Percentiles rank a stretch among this genome's conserved stretches.
Evolutionary conservation across 2,797 vertebrate species (phyloP).

Genomic region (Syndactyla subalaris): DNA sequence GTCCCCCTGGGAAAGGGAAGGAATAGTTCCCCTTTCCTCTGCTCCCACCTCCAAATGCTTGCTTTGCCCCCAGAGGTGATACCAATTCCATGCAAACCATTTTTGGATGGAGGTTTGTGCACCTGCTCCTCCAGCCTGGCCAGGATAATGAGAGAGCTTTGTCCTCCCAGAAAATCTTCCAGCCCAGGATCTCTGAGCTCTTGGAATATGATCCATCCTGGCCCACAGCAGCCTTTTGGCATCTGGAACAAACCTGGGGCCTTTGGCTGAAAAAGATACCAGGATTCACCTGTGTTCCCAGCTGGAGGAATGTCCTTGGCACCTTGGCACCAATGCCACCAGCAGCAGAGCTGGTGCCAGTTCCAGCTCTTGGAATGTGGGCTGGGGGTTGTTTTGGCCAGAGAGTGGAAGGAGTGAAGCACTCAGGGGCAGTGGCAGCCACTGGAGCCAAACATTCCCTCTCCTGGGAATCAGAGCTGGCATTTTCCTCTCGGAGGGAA

Average conservation of each 20-base stretch:
- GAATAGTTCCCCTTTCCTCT: background rate
- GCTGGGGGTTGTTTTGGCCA: background rate
- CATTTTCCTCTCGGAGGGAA: background rate
- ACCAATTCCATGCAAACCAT: background rate
- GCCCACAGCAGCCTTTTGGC: background rate
- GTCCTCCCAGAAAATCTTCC: background rate
- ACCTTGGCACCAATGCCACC: background rate
- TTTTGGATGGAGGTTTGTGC: constrained; percentile 18
- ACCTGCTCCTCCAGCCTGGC: background rate
- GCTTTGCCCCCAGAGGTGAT: background rate
- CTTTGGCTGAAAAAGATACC: background rate
- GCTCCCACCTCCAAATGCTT: background rate
- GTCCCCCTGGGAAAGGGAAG: background rate
- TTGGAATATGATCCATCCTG: background rate
- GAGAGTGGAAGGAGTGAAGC: background rate
- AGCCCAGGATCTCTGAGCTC: background rate
- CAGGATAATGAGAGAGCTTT: background rate
- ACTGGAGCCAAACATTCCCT: background rate
- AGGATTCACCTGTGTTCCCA: background rate
- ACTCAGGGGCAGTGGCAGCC: background rate
- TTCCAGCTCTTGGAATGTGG: background rate
- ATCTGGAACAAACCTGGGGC: background rate
- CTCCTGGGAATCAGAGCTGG: background rate
- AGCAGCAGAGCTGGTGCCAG: background rate
- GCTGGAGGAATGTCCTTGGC: background rate